A percentile compares a stretch with the other conserved stretches of the same genome.
These are phyloP conservation scores for Cheumatopsyche charites DNA, from an alignment of 1,140 invertebrate species.

Conservation along the genomic window DNA sequence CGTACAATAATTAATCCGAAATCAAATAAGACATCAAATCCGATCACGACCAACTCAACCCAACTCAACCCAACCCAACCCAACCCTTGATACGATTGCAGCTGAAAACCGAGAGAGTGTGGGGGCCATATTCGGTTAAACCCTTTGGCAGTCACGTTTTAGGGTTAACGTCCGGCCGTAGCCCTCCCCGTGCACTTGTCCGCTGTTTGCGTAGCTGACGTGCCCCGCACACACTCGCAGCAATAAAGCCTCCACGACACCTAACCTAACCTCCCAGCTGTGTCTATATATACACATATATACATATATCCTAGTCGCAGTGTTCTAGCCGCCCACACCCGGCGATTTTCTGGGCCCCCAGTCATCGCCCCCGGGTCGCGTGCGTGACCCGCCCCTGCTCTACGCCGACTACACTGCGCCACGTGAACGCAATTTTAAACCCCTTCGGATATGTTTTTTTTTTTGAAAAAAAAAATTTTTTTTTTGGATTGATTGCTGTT, in stretches of 20 bases:
- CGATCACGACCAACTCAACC: too few relatives aligned
- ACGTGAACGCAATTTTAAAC: constrained; percentile 2
- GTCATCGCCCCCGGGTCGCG: constrained; percentile 10
- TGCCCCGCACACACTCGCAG: background rate
- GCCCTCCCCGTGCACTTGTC: constrained; percentile 35
- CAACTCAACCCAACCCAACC: too few relatives aligned
- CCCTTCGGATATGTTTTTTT: background rate
- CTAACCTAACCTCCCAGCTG: background rate
- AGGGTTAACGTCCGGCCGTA: constrained; percentile 43
- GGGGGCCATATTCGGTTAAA: constrained; percentile 41
- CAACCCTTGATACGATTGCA: too few relatives aligned
- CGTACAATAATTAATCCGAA: too few relatives aligned
- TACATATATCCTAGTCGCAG: too few relatives aligned
- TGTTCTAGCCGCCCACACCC: constrained; percentile 5
- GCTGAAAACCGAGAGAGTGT: too few relatives aligned
- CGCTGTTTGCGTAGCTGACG: constrained; percentile 36
- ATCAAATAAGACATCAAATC: too few relatives aligned
- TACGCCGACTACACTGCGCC: constrained; percentile 9
- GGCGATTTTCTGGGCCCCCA: background rate
- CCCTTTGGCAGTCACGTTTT: constrained; percentile 44
- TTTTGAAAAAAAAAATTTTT: background rate
- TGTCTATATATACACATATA: too few relatives aligned
- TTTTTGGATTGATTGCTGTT: background rate
- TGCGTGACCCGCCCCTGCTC: constrained; percentile 15
- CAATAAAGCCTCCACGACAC: constrained; percentile 15